Conservation (phyloP, 2,113 vertebrate species). For the Thamnophis sirtalis region DNA sequence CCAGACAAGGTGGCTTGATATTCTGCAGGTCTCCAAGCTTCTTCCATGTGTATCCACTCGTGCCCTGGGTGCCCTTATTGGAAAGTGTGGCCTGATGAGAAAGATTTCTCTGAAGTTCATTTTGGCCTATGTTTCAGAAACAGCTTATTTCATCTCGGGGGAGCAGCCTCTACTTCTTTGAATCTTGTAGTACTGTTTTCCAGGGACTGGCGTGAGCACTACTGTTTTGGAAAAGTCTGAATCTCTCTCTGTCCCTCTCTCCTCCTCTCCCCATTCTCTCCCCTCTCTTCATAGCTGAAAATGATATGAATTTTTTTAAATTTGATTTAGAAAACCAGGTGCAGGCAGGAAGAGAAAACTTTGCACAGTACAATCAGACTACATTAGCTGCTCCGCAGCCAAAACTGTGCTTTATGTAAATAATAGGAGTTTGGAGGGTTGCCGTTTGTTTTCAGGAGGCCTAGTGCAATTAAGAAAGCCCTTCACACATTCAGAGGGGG, state of each 20-base stretch:
- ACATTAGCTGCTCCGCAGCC: neutral
- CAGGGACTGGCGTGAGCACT: neutral
- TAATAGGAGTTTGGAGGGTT: neutral
- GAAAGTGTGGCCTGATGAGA: neutral
- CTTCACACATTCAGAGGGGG: neutral
- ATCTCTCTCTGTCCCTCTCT: neutral
- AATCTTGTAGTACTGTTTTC: neutral
- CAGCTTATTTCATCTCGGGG: neutral
- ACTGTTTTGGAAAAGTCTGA: neutral
- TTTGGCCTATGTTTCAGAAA: neutral
- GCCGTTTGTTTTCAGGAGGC: neutral
- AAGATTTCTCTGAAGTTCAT: neutral
- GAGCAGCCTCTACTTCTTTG: neutral
- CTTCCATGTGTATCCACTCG: neutral
- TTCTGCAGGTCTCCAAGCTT: neutral
- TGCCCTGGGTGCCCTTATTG: neutral
- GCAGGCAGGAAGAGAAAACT: neutral
- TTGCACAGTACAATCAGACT: neutral
- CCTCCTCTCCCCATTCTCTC: neutral
- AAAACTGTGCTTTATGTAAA: neutral
- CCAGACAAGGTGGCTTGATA: neutral
- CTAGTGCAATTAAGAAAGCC: neutral
- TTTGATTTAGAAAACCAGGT: neutral
- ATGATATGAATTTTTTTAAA: neutral
- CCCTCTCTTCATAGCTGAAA: neutral